Evolutionary conservation across 2,888 invertebrate genomes (phyloP), one percentile per base, ranked within the genome.

Genomic region (Atethmia centrago): DNA sequence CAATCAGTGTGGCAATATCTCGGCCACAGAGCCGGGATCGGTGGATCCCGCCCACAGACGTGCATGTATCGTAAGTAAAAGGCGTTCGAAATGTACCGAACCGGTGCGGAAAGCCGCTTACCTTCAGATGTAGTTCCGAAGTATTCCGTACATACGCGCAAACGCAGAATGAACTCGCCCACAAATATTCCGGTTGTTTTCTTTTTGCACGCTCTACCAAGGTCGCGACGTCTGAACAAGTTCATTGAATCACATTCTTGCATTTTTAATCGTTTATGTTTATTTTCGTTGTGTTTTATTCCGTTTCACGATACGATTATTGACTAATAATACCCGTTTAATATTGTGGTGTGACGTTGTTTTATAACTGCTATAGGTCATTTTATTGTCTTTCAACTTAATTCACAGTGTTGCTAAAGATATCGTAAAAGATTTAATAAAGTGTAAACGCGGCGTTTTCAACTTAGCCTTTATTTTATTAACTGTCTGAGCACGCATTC

Each of bases 81-180:
- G 85, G 82, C 78, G 73, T 85, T 83, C 83, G 63, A 72, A 81
- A 84, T 79, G 68, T 74, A 87, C 87, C 87, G 88, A 90, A 91
- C 92, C 90, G 73, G 74, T 73, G 88, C 90, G 83, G 91, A 94
- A 95, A 95, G 95, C 92, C 86, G 95, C 93, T 95, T 94, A 87
- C 95, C 96, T 95, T 95, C 94, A 62, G 53, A 88, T 85, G 85
- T 85, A 88, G 89, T 89, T 86, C 88, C 89, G 88, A 86, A 88
- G 89, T 88, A 83, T 74, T 86, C 87, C 85, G 87, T 89, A 87
- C 90, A 70, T 51, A 53, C 2, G 72, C 51, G 51, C 69, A 70
- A 31, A 40, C 89, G 88, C 31, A 72, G 69, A 83, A 72, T 78
- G 68, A 84, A 77, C 81, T 78, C 73, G 70, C 67, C 79, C 85